A percentile compares a stretch with the other conserved stretches of the same genome.
These are phyloP conservation scores for Halictus rubicundus DNA, from an alignment of 1,140 invertebrate species.

Conservation along the genomic window DNA sequence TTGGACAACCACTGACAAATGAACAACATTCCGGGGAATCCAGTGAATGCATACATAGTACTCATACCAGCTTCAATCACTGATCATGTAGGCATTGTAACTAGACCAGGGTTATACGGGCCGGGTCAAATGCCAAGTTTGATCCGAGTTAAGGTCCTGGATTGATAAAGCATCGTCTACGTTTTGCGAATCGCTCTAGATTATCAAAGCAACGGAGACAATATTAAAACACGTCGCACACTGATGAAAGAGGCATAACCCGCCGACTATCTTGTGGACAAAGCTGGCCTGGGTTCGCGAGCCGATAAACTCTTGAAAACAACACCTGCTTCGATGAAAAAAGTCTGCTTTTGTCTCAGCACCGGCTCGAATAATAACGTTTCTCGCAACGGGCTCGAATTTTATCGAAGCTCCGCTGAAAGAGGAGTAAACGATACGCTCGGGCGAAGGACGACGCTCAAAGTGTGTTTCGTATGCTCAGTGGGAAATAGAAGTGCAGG, in stretches of 20 bases:
- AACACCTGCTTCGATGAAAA: neutral
- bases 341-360: neutral
- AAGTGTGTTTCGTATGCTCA: constrained; percentile 4
- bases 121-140: neutral
- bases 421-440: neutral
- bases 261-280: too few species aligned
- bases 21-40: neutral
- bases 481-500: neutral
- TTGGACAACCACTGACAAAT: neutral
- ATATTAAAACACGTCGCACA: neutral
- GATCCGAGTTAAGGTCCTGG: neutral
- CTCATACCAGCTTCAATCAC: neutral
- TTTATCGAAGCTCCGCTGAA: neutral
- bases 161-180: neutral
- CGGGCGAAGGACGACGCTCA: neutral
- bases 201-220: neutral
- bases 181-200: neutral
- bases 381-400: neutral
- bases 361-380: neutral
- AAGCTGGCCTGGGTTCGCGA: neutral
- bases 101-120: neutral
- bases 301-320: neutral
- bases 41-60: neutral
- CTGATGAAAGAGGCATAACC: neutral
- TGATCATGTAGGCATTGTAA: neutral